Conservation (phyloP, 2,113 vertebrate species). For the Corvus cornix region DNA sequence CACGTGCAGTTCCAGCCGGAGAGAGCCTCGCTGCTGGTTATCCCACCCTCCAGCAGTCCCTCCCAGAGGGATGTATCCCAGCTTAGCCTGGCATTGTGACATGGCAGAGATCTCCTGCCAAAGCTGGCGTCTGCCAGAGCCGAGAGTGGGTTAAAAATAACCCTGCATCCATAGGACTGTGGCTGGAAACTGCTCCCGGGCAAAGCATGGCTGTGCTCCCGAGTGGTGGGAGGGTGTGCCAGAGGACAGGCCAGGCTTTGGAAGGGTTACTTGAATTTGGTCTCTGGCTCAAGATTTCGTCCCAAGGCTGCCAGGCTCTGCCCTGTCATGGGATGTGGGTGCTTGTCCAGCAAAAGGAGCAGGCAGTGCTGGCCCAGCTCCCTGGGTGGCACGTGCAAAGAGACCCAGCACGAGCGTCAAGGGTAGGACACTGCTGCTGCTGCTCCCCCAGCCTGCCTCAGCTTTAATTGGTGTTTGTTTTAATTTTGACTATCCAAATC, state of each 20-base stretch:
- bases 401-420: fast-evolving
- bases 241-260: not conserved
- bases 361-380: not conserved
- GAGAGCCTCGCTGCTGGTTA: fast-evolving
- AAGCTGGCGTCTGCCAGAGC: not conserved
- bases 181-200: not conserved
- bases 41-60: not conserved
- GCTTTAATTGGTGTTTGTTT: not conserved
- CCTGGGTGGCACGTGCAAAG: fast-evolving
- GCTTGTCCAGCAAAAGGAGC: fast-evolving
- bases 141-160: not conserved
- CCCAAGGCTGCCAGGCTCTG: not conserved
- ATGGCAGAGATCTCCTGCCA: not conserved
- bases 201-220: fast-evolving
- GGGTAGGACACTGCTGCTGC: not conserved
- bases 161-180: not conserved
- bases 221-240: fast-evolving
- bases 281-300: not conserved
- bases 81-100: not conserved
- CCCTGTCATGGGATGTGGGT: fast-evolving
- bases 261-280: not conserved
- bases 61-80: not conserved
- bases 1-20: fast-evolving
- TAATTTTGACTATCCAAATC: not conserved
- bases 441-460: not conserved